Base-by-base conservation (phyloP, 2,113 vertebrate genomes). In the Gambusia holbrooki region DNA sequence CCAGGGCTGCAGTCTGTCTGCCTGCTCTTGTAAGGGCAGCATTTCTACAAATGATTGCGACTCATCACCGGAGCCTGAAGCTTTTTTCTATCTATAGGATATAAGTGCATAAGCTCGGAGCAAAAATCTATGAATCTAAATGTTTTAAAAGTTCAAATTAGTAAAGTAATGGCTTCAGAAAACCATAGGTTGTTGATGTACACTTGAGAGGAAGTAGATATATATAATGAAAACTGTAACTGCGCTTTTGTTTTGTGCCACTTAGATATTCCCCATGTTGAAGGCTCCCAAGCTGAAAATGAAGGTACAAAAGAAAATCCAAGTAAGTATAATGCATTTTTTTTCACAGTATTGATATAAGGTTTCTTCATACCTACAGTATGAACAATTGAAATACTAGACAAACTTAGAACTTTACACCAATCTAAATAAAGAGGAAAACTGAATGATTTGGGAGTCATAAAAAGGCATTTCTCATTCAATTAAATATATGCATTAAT, bases 11-110 rank as follows among this genome's bases (percentile, higher is more conserved):
- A 62, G 71, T 64, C 48, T 48, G 60, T 62, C 37, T 25, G 61
- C 54, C 37, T 17, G 51, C 61, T 83, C 48, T 32, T n/a, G 19
- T 71, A 62, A 65, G 37, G 79, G 76, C 62, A 63, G 61, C 42
- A 29, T 74, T 45, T 70, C 40, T 77, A 25, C 48, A 67, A 67
- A 79, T 15, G 58, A n/a, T 32, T 60, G 14, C 25, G 0, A 9
- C 74, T 72, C 58, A 1, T 68, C 61, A 63, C 11, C 4, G 14
- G 15, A 54, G 25, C 71, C 58, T 48, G 60, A 76, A 30, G 25
- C 14, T 33, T n/a, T 19, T 7, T 13, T 66, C 37, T 60, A 4
- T 7, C 29, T 66, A 11, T 25, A 27, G 25, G 27, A 64, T 58
- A 61, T 13, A 0, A 3, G 13, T 9, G 30, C 74, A 63, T 29